Percentiles rank a stretch among this genome's conserved stretches.
Evolutionary conservation across 2,888 invertebrate species (phyloP).

Genomic region (Galerucella calmariensis): DNA sequence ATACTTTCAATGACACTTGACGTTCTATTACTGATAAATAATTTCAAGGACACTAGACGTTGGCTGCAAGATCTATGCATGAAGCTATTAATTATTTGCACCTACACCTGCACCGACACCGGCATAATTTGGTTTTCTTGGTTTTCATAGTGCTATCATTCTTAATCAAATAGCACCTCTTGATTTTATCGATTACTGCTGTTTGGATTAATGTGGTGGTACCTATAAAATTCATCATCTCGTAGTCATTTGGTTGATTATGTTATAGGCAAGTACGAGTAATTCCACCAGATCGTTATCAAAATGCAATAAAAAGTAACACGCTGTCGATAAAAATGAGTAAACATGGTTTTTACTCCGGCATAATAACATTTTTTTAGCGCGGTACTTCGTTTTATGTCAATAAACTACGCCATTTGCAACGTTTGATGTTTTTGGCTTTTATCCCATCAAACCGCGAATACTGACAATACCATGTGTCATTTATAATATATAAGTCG

Average conservation of each 20-base stretch:
- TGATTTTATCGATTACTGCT: not conserved
- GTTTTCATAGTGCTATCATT: not conserved
- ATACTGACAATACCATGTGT: too few relatives aligned
- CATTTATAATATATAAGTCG: too few relatives aligned
- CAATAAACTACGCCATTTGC: too few relatives aligned
- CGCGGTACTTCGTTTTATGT: too few relatives aligned
- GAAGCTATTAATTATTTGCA: slow-evolving; percentile 21
- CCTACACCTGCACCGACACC: slow-evolving; percentile 20
- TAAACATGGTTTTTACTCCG: too few relatives aligned
- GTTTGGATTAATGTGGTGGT: not conserved
- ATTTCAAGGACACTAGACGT: slow-evolving; percentile 1
- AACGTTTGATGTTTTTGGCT: too few relatives aligned
- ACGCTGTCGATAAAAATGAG: too few relatives aligned
- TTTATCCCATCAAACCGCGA: too few relatives aligned
- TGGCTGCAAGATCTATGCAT: slow-evolving; percentile 22
- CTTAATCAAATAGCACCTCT: not conserved
- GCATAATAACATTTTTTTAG: too few relatives aligned
- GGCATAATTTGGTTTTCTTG: slow-evolving; percentile 18
- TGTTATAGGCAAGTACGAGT: slow-evolving; percentile 2
- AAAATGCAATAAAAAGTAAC: slow-evolving; percentile 15
- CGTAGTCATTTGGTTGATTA: slow-evolving; percentile 8
- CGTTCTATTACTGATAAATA: not conserved
- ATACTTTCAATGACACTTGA: slow-evolving; percentile 12
- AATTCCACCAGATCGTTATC: slow-evolving; percentile 5
- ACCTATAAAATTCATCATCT: not conserved